phyloP scores from a whole-genome alignment of 2,797 vertebrate species.

The Nannoperca australis region DNA sequence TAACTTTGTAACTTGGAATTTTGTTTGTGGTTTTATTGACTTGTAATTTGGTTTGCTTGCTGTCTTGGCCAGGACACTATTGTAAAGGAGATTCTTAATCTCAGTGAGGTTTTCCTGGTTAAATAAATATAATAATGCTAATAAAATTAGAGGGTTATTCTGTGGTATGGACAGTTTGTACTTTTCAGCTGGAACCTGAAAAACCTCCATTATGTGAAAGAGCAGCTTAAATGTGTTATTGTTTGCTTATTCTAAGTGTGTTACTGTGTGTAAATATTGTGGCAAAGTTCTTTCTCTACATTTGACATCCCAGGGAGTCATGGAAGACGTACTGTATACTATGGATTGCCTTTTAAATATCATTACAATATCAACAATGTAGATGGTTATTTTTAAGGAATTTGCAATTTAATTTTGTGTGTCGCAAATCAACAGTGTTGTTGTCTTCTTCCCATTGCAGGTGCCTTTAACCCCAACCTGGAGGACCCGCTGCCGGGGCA shows the following conservation, averaged over 20 bases:
- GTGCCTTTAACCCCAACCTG: constrained; percentile 91
- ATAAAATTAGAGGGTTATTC: too few species aligned
- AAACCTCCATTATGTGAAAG: neutral
- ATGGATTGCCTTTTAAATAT: neutral
- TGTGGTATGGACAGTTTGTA: neutral
- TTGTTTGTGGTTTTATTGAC: too few species aligned
- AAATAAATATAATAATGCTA: too few species aligned
- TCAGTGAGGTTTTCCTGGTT: too few species aligned
- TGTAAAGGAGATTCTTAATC: too few species aligned
- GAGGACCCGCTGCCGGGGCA: constrained; percentile 92
- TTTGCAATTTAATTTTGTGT: neutral
- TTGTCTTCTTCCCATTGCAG: constrained; percentile 70
- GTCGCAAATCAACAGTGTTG: neutral
- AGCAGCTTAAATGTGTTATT: neutral
- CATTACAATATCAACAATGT: neutral
- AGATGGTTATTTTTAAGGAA: neutral
- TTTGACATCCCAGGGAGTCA: neutral
- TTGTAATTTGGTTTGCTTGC: too few species aligned
- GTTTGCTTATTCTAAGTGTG: too few species aligned
- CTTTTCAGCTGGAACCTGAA: neutral
- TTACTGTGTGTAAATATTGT: too few species aligned
- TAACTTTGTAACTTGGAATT: too few species aligned
- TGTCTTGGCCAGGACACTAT: too few species aligned
- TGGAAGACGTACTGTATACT: too few species aligned
- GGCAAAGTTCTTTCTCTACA: neutral